Base-by-base conservation (phyloP, 2,888 invertebrate genomes). In the Trypoxylon attenuatum region DNA sequence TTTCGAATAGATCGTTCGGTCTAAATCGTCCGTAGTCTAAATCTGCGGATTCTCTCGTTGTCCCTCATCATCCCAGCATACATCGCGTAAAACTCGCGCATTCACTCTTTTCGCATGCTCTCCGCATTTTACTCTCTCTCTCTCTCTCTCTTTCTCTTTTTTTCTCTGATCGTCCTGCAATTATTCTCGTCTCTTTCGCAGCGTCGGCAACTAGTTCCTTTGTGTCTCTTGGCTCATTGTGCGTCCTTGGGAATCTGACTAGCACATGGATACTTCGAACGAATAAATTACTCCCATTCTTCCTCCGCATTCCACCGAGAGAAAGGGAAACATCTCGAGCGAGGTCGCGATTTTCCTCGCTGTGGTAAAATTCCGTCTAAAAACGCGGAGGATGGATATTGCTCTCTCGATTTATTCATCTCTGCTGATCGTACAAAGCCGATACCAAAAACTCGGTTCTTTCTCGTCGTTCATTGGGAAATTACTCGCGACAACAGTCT, bases 221-320 rank as follows among this genome's bases (percentile, higher is more conserved):
- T 58, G 51, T 59, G 50, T 73, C 57, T 67, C 50, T 76, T 65
- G 68, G 54, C 56, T 70, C 60, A 75, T 79, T 81, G 78, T 80
- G 79, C 79, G 71, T 78, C 78, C 73, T 75, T 75, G 71, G 71
- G 70, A 71, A 78, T 76, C 69, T 81, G 81, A 81, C 81, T 81
- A 81, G 81, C 81, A 79, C 77, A 68, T 71, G 64, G 59, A 77
- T 73, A n/a, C n/a, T 62, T 64, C 53, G 43, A 67, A 69, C 64
- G 53, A 68, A 68, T 74, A 67, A 70, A 60, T 65, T 58, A 65
- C 33, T 51, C 29, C 41, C 21, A 56, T 51, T 57, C 42, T 25
- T 50, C 39, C 23, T 51, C 25, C 19, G 51, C 42, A 53, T 54
- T 42, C n/a, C 4, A 33, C n/a, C 33, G 13, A 10, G 5, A 33